A percentile compares a stretch with the other conserved stretches of the same genome.
Evolutionary conservation across 2,888 invertebrate species (phyloP).

Genomic region (Rambutsinella grinnellia): DNA sequence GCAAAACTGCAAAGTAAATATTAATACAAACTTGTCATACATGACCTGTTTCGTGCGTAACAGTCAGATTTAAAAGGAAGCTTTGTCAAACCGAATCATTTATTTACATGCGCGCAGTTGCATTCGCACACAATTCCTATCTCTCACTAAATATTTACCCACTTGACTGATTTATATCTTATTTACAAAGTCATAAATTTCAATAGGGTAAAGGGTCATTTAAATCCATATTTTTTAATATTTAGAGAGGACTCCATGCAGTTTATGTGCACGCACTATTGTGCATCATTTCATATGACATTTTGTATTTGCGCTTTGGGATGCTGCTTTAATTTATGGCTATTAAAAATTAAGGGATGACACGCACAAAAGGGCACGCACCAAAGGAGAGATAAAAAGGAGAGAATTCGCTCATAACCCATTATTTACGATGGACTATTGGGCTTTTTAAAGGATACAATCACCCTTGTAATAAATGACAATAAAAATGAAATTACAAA

Average conservation of each 20-base stretch:
- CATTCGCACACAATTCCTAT: no score
- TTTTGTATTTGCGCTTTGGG: slow-evolving; percentile 5
- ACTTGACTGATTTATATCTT: slow-evolving; percentile 51
- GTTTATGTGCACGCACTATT: neutral
- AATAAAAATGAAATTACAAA: slow-evolving; percentile 49
- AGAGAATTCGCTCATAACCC: neutral
- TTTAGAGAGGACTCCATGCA: neutral
- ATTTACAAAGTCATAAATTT: slow-evolving; percentile 49
- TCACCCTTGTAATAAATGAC: slow-evolving; percentile 32
- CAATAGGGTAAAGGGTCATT: slow-evolving; percentile 31
- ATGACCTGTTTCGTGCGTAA: no score
- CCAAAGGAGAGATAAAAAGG: neutral
- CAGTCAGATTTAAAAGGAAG: no score
- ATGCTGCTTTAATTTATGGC: slow-evolving; percentile 27
- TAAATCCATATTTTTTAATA: slow-evolving; percentile 24
- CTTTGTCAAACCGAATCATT: no score
- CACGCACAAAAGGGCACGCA: slow-evolving; percentile 31
- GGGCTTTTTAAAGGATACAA: slow-evolving; percentile 19
- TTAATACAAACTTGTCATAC: no score
- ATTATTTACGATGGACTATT: neutral
- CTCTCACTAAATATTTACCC: slow-evolving; percentile 39
- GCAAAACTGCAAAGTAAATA: no score
- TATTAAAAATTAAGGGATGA: slow-evolving; percentile 36
- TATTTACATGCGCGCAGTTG: no score
- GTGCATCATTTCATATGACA: no score